A percentile compares a stretch with the other conserved stretches of the same genome.
Conservation (phyloP, 2,888 invertebrate genomes). For the Drosophila falleni region DNA sequence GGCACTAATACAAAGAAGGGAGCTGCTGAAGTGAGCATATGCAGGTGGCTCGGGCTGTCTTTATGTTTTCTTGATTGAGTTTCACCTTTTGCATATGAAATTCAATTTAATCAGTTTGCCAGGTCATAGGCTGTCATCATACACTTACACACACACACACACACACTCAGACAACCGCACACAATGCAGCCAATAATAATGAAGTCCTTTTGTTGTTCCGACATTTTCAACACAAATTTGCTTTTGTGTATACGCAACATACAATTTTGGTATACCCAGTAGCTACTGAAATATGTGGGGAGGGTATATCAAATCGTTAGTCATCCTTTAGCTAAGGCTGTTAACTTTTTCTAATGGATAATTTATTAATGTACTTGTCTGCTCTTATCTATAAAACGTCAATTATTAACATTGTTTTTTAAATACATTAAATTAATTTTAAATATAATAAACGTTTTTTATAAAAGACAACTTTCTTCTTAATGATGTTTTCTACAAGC, state of each 20-base stretch:
- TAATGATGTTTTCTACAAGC: too few relatives aligned
- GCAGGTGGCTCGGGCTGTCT: constrained; percentile 48
- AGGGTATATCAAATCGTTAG: background rate
- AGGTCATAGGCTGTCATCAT: constrained; percentile 55
- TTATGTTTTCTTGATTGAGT: constrained; percentile 79
- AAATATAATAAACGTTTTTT: too few relatives aligned
- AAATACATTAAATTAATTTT: too few relatives aligned
- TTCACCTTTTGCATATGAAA: constrained; percentile 80
- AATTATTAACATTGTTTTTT: too few relatives aligned
- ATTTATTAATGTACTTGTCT: too few relatives aligned
- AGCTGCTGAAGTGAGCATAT: constrained; percentile 42
- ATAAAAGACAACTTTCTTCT: too few relatives aligned
- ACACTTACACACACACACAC: constrained; percentile 16
- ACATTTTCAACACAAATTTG: constrained; percentile 69
- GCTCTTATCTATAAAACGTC: too few relatives aligned
- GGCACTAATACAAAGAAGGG: constrained; percentile 27
- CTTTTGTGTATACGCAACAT: constrained; percentile 63
- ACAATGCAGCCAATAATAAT: constrained; percentile 75
- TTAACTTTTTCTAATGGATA: too few relatives aligned
- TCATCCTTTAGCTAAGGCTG: too few relatives aligned
- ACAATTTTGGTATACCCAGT: constrained; percentile 30
- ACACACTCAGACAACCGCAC: constrained; percentile 7
- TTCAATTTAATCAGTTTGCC: constrained; percentile 78
- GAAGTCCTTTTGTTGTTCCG: constrained; percentile 76
- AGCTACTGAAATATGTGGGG: background rate